phyloP scores from a whole-genome alignment of 2,113 vertebrate genomes.

The Trematomus loennbergii region DNA sequence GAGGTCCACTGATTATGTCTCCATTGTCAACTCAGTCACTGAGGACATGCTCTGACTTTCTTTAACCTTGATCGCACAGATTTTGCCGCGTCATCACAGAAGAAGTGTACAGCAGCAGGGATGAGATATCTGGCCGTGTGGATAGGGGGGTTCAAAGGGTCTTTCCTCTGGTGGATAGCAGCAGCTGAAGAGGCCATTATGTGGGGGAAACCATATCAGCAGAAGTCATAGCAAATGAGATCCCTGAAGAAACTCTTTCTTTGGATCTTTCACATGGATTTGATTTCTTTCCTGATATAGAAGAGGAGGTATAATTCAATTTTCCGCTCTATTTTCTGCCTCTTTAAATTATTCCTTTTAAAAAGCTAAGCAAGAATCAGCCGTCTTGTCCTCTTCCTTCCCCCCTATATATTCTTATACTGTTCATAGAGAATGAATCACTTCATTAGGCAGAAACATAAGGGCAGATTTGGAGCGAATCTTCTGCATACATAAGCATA shows the following conservation, averaged over 20 bases:
- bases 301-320: neutral
- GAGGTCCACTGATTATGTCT: constrained; percentile 23
- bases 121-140: constrained; percentile 42
- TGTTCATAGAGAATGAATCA: constrained; percentile 63
- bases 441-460: constrained; percentile 65
- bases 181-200: constrained; percentile 58
- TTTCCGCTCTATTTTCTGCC: neutral
- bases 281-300: neutral
- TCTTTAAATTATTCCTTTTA: constrained; percentile 2
- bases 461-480: constrained; percentile 51
- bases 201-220: constrained; percentile 53
- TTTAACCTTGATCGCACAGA: constrained; percentile 61
- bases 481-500: constrained; percentile 58
- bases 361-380: constrained; percentile 19
- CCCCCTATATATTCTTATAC: constrained; percentile 2
- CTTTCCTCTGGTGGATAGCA: constrained; percentile 53
- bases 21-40: constrained; percentile 15
- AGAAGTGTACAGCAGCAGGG: constrained; percentile 35
- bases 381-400: constrained; percentile 2
- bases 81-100: constrained; percentile 58
- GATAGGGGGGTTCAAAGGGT: constrained; percentile 53
- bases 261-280: constrained; percentile 1
- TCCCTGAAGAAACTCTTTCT: constrained; percentile 37
- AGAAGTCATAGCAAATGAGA: constrained; percentile 55
- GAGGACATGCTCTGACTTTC: constrained; percentile 56